phyloP scores from a whole-genome alignment of 2,797 vertebrate genomes.

The Microctenopoma lineatum region DNA sequence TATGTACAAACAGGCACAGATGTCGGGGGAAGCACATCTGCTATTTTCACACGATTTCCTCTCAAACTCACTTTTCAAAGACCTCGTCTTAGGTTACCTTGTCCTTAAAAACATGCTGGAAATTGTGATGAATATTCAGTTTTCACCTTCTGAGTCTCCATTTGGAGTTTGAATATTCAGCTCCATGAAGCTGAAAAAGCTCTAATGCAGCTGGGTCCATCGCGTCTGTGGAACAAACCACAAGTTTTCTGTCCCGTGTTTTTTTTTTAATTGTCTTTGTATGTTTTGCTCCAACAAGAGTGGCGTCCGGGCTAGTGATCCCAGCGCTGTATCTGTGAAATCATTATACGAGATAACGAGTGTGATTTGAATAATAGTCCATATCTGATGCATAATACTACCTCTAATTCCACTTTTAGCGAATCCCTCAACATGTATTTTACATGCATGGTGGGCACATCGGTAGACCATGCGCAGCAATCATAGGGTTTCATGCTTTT shows the following conservation, averaged over 20 bases:
- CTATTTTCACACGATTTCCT: not conserved
- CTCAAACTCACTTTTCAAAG: constrained; percentile 3
- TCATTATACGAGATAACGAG: constrained; percentile 58
- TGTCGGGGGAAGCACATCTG: not conserved
- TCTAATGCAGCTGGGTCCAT: constrained; percentile 21
- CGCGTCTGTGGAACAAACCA: constrained; percentile 21
- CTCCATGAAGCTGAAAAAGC: constrained; percentile 6
- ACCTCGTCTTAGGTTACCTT: not conserved
- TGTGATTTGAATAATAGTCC: constrained; percentile 70
- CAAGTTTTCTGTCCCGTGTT: not conserved
- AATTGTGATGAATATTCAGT: not conserved
- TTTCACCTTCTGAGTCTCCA: constrained; percentile 11
- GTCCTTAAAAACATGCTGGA: not conserved
- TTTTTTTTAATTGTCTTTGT: constrained; percentile 8
- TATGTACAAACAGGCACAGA: constrained; percentile 1
- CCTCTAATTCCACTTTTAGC: constrained; percentile 51
- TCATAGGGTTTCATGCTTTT: constrained; percentile 33
- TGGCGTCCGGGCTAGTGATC: constrained; percentile 34
- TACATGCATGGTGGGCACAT: constrained; percentile 53
- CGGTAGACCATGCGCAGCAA: constrained; percentile 38
- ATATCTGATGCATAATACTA: constrained; percentile 63
- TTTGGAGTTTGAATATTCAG: constrained; percentile 23
- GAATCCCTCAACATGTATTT: constrained; percentile 61
- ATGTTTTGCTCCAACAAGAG: constrained; percentile 30
- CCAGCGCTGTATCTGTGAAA: constrained; percentile 42